phyloP scores from a whole-genome alignment of 2,888 invertebrate genomes.

The Pandemis heparana region DNA sequence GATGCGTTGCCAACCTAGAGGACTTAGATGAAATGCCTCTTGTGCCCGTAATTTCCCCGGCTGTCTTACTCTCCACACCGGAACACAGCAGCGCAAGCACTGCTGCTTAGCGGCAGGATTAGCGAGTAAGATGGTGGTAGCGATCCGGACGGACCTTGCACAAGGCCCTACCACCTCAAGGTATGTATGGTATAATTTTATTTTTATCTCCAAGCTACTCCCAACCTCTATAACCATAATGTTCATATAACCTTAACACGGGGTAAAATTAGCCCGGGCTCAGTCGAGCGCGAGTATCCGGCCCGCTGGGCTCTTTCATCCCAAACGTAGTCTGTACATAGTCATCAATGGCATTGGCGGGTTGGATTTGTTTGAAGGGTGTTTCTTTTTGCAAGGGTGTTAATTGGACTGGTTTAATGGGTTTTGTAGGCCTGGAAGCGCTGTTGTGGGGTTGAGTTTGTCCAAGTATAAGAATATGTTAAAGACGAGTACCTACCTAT shows the following conservation, averaged over 20 bases:
- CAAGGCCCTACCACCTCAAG: too few species aligned
- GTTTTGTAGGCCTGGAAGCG: background rate
- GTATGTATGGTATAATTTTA: too few species aligned
- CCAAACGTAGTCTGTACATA: constrained; percentile 54
- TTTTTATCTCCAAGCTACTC: background rate
- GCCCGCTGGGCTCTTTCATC: constrained; percentile 65
- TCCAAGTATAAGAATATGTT: background rate
- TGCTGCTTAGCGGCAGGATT: too few species aligned
- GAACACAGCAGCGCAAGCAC: too few species aligned
- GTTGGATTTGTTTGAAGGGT: constrained; percentile 40
- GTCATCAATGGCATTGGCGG: constrained; percentile 49
- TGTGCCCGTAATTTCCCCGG: too few species aligned
- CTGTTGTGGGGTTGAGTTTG: background rate
- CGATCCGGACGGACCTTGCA: too few species aligned
- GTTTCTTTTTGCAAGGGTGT: constrained; percentile 2
- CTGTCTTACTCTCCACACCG: too few species aligned
- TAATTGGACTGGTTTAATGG: background rate
- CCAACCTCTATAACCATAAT: background rate
- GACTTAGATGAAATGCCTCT: too few species aligned
- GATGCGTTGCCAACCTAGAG: too few species aligned
- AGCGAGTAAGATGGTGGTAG: too few species aligned
- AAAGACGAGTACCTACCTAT: too few species aligned
- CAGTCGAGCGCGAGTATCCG: constrained; percentile 57
- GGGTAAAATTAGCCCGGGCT: constrained; percentile 63
- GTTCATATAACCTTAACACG: background rate